Conservation (phyloP, 1,140 invertebrate genomes). For the Lepidostoma basale region DNA sequence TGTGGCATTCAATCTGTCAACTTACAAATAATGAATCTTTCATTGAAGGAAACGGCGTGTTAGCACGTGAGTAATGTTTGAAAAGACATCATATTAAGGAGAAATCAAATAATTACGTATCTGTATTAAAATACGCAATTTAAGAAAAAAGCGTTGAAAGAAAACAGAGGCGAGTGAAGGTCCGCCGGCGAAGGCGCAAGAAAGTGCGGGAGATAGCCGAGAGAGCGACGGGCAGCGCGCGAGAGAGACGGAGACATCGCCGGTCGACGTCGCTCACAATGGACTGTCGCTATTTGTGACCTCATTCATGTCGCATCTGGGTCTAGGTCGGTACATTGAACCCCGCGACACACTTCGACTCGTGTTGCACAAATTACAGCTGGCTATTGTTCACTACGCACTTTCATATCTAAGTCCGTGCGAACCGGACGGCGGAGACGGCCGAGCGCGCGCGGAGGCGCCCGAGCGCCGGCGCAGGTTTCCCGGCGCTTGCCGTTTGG, state of each 20-base stretch:
- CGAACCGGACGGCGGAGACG: neutral
- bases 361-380: constrained; percentile 19
- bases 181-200: too few species aligned
- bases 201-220: too few species aligned
- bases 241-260: neutral
- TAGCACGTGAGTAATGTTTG: too few species aligned
- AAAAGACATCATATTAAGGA: too few species aligned
- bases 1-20: too few species aligned
- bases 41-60: too few species aligned
- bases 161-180: too few species aligned
- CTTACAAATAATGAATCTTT: too few species aligned
- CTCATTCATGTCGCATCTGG: constrained; percentile 59
- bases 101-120: too few species aligned
- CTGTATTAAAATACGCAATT: too few species aligned
- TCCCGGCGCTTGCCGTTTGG: neutral
- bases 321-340: constrained; percentile 59
- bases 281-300: constrained; percentile 61
- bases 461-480: neutral
- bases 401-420: constrained; percentile 15
- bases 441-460: too few species aligned
- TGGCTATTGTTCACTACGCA: constrained; percentile 3
- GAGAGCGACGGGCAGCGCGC: neutral
- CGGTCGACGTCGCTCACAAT: constrained; percentile 41
- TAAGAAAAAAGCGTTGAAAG: too few species aligned
- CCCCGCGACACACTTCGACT: constrained; percentile 34